Evolutionary conservation across 1,140 invertebrate genomes (phyloP).

Genomic region (Daktulosphaira vitifoliae): DNA sequence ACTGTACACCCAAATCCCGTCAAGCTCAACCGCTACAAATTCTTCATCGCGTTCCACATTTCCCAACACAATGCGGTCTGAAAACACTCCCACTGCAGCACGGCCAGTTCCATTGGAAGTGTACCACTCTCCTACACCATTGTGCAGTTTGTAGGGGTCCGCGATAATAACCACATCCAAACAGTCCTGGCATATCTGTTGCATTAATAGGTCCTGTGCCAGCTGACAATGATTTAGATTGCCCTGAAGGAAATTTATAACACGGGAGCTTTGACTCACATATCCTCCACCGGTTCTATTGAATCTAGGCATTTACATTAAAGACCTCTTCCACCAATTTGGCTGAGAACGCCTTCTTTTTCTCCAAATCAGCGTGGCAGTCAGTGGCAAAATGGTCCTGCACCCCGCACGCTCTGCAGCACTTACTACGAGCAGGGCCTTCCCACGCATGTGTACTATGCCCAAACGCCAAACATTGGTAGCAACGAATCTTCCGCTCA

Average conservation of each 20-base stretch:
- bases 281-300: not conserved
- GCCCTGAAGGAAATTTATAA: not conserved
- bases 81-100: too few species aligned
- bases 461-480: not conserved
- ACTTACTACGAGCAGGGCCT: not conserved
- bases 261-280: not conserved
- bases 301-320: not conserved
- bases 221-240: not conserved
- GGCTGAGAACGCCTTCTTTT: not conserved
- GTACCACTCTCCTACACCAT: too few species aligned
- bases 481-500: not conserved
- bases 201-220: not conserved
- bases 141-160: too few species aligned
- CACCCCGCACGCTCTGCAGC: not conserved
- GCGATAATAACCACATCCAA: too few species aligned
- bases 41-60: too few species aligned
- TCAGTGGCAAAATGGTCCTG: not conserved
- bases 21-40: too few species aligned
- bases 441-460: not conserved
- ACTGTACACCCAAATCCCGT: too few species aligned
- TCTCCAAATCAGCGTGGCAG: not conserved
- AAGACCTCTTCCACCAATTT: not conserved
- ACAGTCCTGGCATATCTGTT: too few species aligned
- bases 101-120: too few species aligned
- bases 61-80: too few species aligned